Conservation (phyloP, 1,140 invertebrate species). For the Globodera ellingtonae region DNA sequence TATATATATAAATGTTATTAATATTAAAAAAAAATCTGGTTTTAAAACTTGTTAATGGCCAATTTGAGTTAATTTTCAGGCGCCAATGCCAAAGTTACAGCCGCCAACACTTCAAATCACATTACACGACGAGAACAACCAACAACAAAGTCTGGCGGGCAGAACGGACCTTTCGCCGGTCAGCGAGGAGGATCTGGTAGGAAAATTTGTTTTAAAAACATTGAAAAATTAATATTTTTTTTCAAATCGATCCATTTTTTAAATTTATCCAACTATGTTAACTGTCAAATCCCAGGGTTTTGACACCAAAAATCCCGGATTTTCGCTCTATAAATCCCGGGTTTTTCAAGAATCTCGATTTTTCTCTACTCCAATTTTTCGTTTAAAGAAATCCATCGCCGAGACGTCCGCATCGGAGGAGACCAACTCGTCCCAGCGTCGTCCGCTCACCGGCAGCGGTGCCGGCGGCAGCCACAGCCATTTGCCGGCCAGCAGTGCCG, state of each 20-base stretch:
- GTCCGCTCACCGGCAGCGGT: constrained; percentile 7
- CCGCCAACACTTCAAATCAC: constrained; percentile 33
- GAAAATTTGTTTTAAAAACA: constrained; percentile 7
- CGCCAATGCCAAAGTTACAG: constrained; percentile 30
- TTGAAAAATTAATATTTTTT: no score
- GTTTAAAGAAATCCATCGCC: constrained; percentile 34
- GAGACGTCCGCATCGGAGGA: constrained; percentile 24
- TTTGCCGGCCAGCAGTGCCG: constrained; percentile 11
- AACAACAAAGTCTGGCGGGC: constrained; percentile 21
- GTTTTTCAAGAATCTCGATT: no score
- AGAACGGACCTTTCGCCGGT: constrained; percentile 33
- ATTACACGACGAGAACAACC: constrained; percentile 33
- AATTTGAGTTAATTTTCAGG: background rate
- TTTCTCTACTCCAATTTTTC: background rate
- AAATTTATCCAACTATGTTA: no score
- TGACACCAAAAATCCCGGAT: no score
- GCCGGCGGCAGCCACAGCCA: background rate
- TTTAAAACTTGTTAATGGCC: no score
- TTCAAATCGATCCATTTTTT: no score
- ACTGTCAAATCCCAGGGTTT: background rate
- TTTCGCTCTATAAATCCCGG: no score
- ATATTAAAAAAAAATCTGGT: background rate
- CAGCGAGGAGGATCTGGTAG: constrained; percentile 37
- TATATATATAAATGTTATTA: background rate
- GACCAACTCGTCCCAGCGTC: constrained; percentile 12